Percentiles rank a stretch among this genome's conserved stretches.
These are phyloP conservation scores for Saccostrea echinata DNA, from an alignment of 1,140 invertebrate species.

Conservation along the genomic window DNA sequence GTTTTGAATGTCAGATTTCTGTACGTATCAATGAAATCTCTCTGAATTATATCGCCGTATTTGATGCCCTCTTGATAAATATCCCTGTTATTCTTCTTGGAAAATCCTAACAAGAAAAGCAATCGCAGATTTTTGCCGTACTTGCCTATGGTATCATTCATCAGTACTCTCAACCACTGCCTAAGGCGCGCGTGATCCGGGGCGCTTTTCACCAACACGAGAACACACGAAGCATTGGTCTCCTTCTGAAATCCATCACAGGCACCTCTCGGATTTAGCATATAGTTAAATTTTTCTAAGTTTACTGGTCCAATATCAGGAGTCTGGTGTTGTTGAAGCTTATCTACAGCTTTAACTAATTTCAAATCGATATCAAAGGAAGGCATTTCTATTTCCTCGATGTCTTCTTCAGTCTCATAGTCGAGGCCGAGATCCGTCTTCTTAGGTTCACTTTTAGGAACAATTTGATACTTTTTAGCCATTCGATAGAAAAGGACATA, in stretches of 20 bases:
- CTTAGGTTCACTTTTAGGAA: neutral
- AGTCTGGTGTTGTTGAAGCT: neutral
- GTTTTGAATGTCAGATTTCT: constrained; percentile 32
- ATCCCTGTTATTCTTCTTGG: neutral
- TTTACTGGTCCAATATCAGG: neutral
- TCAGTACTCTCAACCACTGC: neutral
- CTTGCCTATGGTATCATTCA: neutral
- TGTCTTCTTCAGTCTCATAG: neutral
- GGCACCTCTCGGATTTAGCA: neutral
- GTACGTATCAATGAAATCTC: constrained; percentile 19
- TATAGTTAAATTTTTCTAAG: neutral
- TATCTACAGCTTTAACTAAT: constrained; percentile 1
- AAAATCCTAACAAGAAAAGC: constrained; percentile 13
- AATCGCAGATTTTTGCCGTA: neutral
- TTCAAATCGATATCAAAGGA: neutral
- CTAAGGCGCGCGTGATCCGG: neutral
- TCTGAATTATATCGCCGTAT: constrained; percentile 27
- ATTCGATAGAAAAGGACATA: neutral
- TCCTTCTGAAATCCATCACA: neutral
- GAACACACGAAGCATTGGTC: neutral
- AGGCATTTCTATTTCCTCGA: neutral
- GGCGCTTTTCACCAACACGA: constrained; percentile 2
- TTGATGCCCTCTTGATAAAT: neutral
- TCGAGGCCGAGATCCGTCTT: neutral
- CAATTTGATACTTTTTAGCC: neutral